Percentiles rank a stretch among this genome's conserved stretches.
Evolutionary conservation across 2,113 vertebrate species (phyloP).

Genomic region (Rhinolophus ferrumequinum): DNA sequence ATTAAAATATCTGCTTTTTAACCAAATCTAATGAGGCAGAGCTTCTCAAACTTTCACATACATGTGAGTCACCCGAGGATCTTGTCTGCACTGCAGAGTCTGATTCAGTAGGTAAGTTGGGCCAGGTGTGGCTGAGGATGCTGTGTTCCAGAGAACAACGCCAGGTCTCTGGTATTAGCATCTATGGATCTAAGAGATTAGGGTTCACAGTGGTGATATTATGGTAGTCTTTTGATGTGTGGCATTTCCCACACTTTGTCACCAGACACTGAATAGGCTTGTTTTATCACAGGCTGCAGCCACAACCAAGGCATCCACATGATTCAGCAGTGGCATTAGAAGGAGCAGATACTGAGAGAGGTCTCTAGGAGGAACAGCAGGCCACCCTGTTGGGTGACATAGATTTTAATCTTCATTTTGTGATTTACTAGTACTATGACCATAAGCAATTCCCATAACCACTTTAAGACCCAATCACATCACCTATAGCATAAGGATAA

Average conservation of each 20-base stretch:
- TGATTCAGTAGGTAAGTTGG: neutral
- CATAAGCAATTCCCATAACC: neutral
- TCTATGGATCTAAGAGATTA: neutral
- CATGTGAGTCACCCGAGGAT: neutral
- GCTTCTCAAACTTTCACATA: neutral
- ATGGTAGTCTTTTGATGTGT: neutral
- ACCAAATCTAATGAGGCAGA: neutral
- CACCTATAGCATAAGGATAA: neutral
- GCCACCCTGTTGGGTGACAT: neutral
- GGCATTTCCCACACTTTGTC: neutral
- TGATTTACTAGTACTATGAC: neutral
- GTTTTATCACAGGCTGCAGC: neutral
- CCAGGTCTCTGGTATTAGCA: neutral
- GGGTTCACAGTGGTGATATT: neutral
- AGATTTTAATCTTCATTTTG: slow-evolving; percentile 12
- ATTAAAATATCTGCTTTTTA: neutral
- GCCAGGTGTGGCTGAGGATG: neutral
- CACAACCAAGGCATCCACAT: neutral
- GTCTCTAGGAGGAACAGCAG: neutral
- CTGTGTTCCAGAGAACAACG: neutral
- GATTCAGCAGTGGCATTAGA: neutral
- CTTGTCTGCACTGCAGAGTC: neutral
- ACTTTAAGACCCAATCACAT: neutral
- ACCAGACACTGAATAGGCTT: neutral
- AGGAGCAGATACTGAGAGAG: neutral